Evolutionary conservation across 2,888 invertebrate genomes (phyloP).

Genomic region (Sceliomorpha sp.): DNA sequence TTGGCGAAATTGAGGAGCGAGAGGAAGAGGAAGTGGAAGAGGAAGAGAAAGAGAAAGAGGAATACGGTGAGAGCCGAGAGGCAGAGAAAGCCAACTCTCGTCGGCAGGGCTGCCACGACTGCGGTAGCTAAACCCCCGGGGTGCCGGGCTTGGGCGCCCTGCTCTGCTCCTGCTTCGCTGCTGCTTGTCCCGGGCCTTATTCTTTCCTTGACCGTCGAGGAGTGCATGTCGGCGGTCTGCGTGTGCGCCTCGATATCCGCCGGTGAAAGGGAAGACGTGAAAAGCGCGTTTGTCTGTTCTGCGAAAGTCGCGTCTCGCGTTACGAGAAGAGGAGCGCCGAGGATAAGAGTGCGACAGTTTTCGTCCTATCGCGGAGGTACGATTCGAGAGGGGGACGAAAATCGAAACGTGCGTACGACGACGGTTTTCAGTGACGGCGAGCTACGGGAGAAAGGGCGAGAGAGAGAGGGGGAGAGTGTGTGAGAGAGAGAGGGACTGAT

Average conservation of each 20-base stretch:
- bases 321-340: too few species aligned
- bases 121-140: slow-evolving; percentile 59
- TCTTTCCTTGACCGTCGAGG: slow-evolving; percentile 68
- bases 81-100: too few species aligned
- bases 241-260: slow-evolving; percentile 31
- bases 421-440: slow-evolving; percentile 7
- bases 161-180: slow-evolving; percentile 57
- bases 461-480: slow-evolving; percentile 15
- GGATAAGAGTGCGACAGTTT: slow-evolving; percentile 22
- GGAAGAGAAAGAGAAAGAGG: too few species aligned
- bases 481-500: slow-evolving; percentile 20
- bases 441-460: slow-evolving; percentile 10
- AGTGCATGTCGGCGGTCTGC: slow-evolving; percentile 58
- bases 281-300: too few species aligned
- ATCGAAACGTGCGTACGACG: slow-evolving; percentile 3
- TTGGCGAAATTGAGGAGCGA: slow-evolving; percentile 54
- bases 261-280: slow-evolving; percentile 38
- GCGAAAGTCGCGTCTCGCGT: too few species aligned
- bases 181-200: slow-evolving; percentile 66
- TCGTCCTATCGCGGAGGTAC: background rate
- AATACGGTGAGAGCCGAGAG: too few species aligned
- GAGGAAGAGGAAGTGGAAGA: too few species aligned
- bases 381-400: slow-evolving; percentile 12
- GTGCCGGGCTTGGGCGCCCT: slow-evolving; percentile 56
- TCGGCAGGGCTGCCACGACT: too few species aligned